Evolutionary conservation across 2,888 invertebrate species (phyloP).

Genomic region (Xylota segnis): DNA sequence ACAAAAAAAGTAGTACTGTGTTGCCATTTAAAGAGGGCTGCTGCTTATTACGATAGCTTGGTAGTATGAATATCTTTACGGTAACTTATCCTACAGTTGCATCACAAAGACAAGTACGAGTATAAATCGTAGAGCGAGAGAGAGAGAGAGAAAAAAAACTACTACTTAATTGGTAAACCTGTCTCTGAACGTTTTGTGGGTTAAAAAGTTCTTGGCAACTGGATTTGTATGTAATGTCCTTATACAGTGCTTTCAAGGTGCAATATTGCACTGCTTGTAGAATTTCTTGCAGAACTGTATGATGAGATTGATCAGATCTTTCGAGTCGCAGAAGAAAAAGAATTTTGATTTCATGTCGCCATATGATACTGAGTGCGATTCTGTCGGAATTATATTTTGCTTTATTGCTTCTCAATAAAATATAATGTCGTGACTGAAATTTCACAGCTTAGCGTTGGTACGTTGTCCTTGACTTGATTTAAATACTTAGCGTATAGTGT

Average conservation of each 20-base stretch:
- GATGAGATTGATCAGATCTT: conserved; percentile 24
- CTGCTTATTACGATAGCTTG: conserved; percentile 48
- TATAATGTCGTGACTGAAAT: conserved; percentile 21
- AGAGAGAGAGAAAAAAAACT: conserved; percentile 45
- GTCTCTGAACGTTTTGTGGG: conserved; percentile 57
- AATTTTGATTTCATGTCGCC: conserved; percentile 1
- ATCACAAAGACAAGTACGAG: conserved; percentile 22
- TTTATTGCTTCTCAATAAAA: conserved; percentile 3
- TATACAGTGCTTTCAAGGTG: conserved; percentile 59
- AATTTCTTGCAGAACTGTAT: conserved; percentile 17
- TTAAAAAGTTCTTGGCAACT: conserved; percentile 67
- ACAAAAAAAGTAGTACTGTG: conserved; percentile 37
- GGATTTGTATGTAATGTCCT: conserved; percentile 55
- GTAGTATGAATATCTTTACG: conserved; percentile 46
- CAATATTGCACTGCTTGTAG: conserved; percentile 21
- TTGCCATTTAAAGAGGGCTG: conserved; percentile 65
- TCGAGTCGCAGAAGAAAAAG: neutral
- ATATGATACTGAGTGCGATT: neutral
- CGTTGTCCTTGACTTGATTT: conserved; percentile 13
- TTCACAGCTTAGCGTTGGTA: neutral
- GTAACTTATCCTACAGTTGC: conserved; percentile 51
- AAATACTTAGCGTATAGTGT: neutral
- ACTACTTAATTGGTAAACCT: conserved; percentile 67
- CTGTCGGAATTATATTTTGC: conserved; percentile 19
- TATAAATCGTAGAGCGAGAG: no score